Conservation (phyloP, 2,888 invertebrate genomes). For the Neoascia interrupta region DNA sequence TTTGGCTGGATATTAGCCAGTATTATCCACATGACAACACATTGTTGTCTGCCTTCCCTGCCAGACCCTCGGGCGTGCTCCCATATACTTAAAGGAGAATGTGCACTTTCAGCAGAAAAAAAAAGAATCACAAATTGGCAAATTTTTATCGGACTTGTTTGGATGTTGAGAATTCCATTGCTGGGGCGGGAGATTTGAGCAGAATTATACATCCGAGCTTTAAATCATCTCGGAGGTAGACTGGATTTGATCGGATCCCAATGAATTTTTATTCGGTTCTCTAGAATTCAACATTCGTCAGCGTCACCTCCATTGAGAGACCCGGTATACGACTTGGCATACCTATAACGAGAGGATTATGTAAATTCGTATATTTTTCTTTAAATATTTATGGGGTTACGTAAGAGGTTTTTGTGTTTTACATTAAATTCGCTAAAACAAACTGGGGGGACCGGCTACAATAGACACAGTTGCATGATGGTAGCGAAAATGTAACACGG, state of each 20-base stretch:
- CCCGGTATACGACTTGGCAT: too few species aligned
- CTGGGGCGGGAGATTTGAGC: neutral
- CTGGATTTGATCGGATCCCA: neutral
- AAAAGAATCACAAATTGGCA: conserved; percentile 3
- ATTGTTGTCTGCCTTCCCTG: conserved; percentile 3
- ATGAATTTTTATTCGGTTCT: neutral
- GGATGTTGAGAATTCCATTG: neutral
- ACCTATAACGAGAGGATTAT: conserved; percentile 31
- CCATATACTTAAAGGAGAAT: too few species aligned
- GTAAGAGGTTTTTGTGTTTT: conserved; percentile 17
- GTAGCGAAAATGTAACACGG: conserved; percentile 1
- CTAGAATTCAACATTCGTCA: neutral
- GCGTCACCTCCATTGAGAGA: neutral
- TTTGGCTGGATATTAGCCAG: conserved; percentile 39
- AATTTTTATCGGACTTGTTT: conserved; percentile 3
- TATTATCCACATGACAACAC: conserved; percentile 14
- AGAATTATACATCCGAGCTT: neutral
- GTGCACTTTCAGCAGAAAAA: neutral
- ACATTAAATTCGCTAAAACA: conserved; percentile 21
- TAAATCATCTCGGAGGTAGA: conserved; percentile 1
- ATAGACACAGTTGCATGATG: conserved; percentile 6
- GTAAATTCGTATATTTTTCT: conserved; percentile 13
- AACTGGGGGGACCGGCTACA: neutral
- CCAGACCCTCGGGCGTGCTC: too few species aligned
- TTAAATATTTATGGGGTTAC: conserved; percentile 38